These are phyloP conservation scores for Chloropsis hardwickii DNA, from an alignment of 2,113 vertebrate species.

Conservation along the genomic window DNA sequence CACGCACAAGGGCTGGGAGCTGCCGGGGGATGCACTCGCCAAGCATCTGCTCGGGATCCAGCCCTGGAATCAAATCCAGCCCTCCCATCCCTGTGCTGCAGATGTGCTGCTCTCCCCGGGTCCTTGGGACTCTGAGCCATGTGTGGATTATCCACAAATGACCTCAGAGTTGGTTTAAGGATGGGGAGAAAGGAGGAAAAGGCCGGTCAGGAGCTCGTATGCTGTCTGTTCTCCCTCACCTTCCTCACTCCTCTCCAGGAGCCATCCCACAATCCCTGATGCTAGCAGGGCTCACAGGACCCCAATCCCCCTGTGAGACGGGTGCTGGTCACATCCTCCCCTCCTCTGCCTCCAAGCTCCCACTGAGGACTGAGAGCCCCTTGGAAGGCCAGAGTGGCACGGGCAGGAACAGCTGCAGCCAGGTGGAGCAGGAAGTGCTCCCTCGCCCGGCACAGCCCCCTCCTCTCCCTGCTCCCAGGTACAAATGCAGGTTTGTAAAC, in stretches of 20 bases:
- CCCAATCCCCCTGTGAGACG: neutral
- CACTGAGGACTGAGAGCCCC: neutral
- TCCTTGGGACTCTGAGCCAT: neutral
- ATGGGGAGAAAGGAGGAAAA: neutral
- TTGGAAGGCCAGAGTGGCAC: neutral
- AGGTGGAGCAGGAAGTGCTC: neutral
- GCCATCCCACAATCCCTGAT: neutral
- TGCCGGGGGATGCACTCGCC: neutral
- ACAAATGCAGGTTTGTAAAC: neutral
- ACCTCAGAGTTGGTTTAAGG: neutral
- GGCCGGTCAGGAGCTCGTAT: accelerated
- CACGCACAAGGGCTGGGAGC: accelerated
- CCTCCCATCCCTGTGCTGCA: neutral
- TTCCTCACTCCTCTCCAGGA: neutral
- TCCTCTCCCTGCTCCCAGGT: neutral
- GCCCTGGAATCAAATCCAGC: neutral
- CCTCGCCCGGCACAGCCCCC: no score
- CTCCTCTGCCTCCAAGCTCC: neutral
- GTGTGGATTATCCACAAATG: neutral
- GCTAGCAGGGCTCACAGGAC: neutral
- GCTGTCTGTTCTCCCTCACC: neutral
- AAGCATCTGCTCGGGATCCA: neutral
- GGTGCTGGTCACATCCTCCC: neutral
- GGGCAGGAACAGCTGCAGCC: neutral
- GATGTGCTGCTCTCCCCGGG: neutral